Percentiles rank a stretch among this genome's conserved stretches.
phyloP scores from a whole-genome alignment of 92 coral and sea anemone genomes.

The Meandrina meandrites region DNA sequence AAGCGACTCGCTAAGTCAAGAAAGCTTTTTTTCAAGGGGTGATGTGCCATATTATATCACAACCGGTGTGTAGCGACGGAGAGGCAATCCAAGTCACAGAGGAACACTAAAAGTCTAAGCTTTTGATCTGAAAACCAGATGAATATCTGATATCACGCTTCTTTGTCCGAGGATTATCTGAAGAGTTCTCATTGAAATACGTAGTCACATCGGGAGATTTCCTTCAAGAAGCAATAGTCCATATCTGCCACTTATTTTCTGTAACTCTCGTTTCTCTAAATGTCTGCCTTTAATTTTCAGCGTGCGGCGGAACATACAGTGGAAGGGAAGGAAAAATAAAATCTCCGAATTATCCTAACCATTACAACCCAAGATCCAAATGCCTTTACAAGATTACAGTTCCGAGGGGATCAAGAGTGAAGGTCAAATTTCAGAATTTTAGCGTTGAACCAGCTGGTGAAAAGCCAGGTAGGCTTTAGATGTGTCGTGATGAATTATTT shows the following conservation, averaged over 20 bases:
- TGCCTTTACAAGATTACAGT: slow-evolving; percentile 71
- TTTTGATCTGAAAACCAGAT: too few species aligned
- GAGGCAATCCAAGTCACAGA: too few species aligned
- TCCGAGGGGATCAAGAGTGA: slow-evolving; percentile 60
- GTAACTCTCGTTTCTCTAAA: neutral
- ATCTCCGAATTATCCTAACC: slow-evolving; percentile 69
- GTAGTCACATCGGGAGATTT: neutral
- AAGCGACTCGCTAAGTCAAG: too few species aligned
- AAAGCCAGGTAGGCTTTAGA: neutral
- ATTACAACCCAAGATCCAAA: slow-evolving; percentile 60
- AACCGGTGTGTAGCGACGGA: too few species aligned
- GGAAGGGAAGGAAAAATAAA: slow-evolving; percentile 54
- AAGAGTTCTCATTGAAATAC: too few species aligned
- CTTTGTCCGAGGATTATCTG: too few species aligned
- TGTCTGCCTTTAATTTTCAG: slow-evolving; percentile 26
- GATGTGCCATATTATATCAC: too few species aligned
- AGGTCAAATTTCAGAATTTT: slow-evolving; percentile 59
- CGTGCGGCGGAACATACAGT: slow-evolving; percentile 69
- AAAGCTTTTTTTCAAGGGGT: too few species aligned
- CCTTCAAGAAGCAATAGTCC: too few species aligned
- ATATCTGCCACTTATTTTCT: neutral
- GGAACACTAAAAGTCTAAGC: too few species aligned
- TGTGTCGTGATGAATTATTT: neutral
- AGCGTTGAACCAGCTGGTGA: slow-evolving; percentile 62
- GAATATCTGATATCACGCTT: too few species aligned